Base-by-base conservation (phyloP, 2,888 invertebrate genomes). In the Morpho achilles region DNA sequence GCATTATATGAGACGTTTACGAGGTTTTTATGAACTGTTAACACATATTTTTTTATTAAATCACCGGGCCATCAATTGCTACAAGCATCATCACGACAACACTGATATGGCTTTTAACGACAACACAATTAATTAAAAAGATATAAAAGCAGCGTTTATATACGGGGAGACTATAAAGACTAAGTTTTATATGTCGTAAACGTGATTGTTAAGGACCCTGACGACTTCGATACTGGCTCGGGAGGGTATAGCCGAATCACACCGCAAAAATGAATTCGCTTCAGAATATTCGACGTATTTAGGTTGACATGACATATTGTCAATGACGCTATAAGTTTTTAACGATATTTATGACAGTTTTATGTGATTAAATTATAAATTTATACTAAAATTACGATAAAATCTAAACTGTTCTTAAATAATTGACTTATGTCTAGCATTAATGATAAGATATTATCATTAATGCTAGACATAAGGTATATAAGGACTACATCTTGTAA, bases 151-250 rank as follows among this genome's bases (percentile, higher is more conserved):
- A 84, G 86, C 84, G 89, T 91, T 91, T 91, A 91, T 88, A 84
- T 80, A 84, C 84, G 75, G 74, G 81, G 78, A 76, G 85, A 78
- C 89, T 87, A 90, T 91, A 91, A 91, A 90, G 88, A 84, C 87
- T 90, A 88, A 88, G 87, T 91, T 91, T 91, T 91, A 91, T 90
- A 86, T 77, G 86, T 86, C 89, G 87, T 91, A 91, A 91, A 91
- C 80, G 85, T 83, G 88, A 90, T 90, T 91, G 91, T 88, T 85
- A 82, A 75, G 77, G 82, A 78, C 82, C 80, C 82, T 76, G 80
- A 74, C 82, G 80, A 76, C 78, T 77, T 78, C 78, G 81, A 80
- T 79, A 76, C 80, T 75, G 75, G 67, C 70, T 73, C 71, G 61
- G 63, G 60, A 64, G 52, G 60, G 39, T 54, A 60, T 53, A 39